A percentile compares a stretch with the other conserved stretches of the same genome.
phyloP scores from a whole-genome alignment of 2,888 invertebrate genomes.

The Reticulitermes lucifugus region DNA sequence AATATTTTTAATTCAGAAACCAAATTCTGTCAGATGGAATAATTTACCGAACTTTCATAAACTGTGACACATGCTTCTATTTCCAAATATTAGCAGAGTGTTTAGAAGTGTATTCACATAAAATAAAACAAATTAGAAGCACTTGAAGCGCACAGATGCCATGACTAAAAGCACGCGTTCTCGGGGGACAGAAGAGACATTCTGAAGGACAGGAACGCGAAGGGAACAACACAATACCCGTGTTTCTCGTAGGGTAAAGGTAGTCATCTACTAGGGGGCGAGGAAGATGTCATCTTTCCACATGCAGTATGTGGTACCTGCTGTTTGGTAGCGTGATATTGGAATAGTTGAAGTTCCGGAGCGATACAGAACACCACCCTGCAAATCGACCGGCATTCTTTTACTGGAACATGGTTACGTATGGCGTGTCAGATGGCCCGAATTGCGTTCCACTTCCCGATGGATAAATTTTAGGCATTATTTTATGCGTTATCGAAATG shows the following conservation, averaged over 20 bases:
- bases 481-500: too few relatives aligned
- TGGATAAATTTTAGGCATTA: too few relatives aligned
- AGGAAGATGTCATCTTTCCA: neutral
- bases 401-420: neutral
- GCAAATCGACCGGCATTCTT: neutral
- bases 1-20: too few relatives aligned
- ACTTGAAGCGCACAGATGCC: neutral
- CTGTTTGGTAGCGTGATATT: conserved; percentile 38
- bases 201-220: conserved; percentile 10
- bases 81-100: too few relatives aligned
- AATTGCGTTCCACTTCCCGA: too few relatives aligned
- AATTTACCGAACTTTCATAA: too few relatives aligned
- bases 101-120: too few relatives aligned
- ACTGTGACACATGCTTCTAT: too few relatives aligned
- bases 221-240: conserved; percentile 30
- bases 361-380: neutral
- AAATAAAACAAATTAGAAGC: neutral
- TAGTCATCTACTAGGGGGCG: neutral
- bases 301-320: conserved; percentile 11
- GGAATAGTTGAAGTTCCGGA: conserved; percentile 48
- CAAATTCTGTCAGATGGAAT: too few relatives aligned
- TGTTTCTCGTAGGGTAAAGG: neutral
- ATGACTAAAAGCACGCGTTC: neutral
- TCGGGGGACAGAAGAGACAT: neutral
- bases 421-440: too few relatives aligned